A percentile compares a stretch with the other conserved stretches of the same genome.
Evolutionary conservation across 2,113 vertebrate genomes (phyloP).

Genomic region (Oryzias melastigma): DNA sequence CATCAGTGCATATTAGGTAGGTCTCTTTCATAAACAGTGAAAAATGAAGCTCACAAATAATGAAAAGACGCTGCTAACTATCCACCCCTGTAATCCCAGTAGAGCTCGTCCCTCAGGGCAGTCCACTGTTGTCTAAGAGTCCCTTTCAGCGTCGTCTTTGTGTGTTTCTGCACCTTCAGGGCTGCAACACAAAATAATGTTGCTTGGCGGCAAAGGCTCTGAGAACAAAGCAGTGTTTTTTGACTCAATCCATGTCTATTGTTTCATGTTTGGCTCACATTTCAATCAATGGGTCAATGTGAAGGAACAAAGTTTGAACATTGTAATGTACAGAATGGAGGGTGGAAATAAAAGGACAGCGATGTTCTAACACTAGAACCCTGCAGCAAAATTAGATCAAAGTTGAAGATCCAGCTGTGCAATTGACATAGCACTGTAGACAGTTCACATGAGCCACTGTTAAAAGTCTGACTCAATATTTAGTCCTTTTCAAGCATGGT

Average conservation of each 20-base stretch:
- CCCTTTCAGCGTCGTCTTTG: slow-evolving; percentile 44
- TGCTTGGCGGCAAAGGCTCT: slow-evolving; percentile 8
- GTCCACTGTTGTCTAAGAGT: slow-evolving; percentile 34
- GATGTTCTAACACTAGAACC: background rate
- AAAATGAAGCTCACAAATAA: slow-evolving; percentile 29
- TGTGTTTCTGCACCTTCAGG: slow-evolving; percentile 44
- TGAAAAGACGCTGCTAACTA: slow-evolving; percentile 40
- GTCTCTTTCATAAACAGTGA: slow-evolving; percentile 26
- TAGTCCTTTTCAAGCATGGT: too few relatives aligned
- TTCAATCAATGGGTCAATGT: slow-evolving; percentile 2
- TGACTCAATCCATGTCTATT: background rate
- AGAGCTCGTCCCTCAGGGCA: slow-evolving; percentile 24
- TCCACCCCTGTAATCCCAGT: slow-evolving; percentile 37
- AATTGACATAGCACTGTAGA: too few relatives aligned
- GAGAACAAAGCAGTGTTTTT: slow-evolving; percentile 18
- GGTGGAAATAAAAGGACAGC: slow-evolving; percentile 1
- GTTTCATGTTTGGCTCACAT: slow-evolving; percentile 2
- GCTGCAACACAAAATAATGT: slow-evolving; percentile 38
- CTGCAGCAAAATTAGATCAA: too few relatives aligned
- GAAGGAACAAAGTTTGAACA: background rate
- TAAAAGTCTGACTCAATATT: too few relatives aligned
- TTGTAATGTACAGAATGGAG: background rate
- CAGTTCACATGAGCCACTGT: too few relatives aligned
- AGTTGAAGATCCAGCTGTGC: too few relatives aligned
- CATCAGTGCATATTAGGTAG: slow-evolving; percentile 20